Conservation (phyloP, 2,113 vertebrate species). For the Ibidorhyncha struthersii region DNA sequence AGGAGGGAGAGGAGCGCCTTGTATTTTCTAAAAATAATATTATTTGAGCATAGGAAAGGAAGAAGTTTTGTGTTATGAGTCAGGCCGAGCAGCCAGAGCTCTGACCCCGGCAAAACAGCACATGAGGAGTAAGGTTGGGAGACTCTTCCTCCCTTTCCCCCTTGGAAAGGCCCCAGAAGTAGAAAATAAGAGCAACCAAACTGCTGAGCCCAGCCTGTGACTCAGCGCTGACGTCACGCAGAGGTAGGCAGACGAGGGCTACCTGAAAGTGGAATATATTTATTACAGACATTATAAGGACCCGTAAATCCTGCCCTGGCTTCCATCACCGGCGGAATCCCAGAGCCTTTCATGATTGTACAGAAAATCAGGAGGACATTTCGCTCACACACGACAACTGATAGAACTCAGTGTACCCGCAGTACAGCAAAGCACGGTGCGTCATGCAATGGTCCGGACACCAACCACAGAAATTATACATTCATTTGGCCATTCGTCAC, state of each 20-base stretch:
- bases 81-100: neutral
- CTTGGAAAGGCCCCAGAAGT: neutral
- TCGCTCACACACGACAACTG: constrained; percentile 83
- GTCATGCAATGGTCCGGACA: constrained; percentile 85
- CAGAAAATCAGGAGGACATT: constrained; percentile 72
- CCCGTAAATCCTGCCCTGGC: constrained; percentile 88
- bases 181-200: constrained; percentile 18
- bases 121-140: neutral
- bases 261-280: constrained; percentile 81
- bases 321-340: constrained; percentile 72
- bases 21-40: constrained; percentile 21
- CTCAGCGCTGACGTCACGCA: neutral
- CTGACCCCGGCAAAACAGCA: neutral
- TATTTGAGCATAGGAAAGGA: constrained; percentile 7
- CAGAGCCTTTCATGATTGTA: constrained; percentile 81
- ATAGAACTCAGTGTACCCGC: constrained; percentile 92
- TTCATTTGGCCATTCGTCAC: constrained; percentile 81
- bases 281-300: constrained; percentile 89
- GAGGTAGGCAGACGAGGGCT: constrained; percentile 16
- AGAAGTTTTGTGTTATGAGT: neutral
- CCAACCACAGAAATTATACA: constrained; percentile 83
- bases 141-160: neutral
- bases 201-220: neutral
- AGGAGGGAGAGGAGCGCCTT: constrained; percentile 36
- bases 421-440: constrained; percentile 82